Percentiles rank a stretch among this genome's conserved stretches.
Evolutionary conservation across 2,888 invertebrate species (phyloP).

Genomic region (Pemphredon lugubris): DNA sequence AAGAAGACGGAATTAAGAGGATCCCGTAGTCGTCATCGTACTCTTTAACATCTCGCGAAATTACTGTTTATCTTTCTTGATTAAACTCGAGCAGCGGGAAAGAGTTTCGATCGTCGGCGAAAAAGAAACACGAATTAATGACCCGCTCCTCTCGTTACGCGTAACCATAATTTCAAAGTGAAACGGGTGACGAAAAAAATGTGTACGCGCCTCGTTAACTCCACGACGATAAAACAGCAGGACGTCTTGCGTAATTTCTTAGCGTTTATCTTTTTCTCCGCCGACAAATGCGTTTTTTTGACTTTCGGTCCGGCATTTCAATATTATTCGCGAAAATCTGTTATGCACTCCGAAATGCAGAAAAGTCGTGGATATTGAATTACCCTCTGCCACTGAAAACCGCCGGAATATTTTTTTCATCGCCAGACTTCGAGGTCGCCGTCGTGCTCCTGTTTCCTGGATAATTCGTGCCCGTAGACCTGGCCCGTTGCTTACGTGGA

Average conservation of each 20-base stretch:
- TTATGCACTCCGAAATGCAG: neutral
- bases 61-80: constrained; percentile 62
- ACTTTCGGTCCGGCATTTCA: too few relatives aligned
- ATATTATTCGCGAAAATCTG: neutral
- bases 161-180: too few relatives aligned
- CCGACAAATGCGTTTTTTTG: too few relatives aligned
- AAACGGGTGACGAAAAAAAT: too few relatives aligned
- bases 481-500: constrained; percentile 12
- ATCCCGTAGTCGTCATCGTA: constrained; percentile 21
- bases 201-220: too few relatives aligned
- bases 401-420: neutral
- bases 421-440: neutral
- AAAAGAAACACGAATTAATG: constrained; percentile 4
- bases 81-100: constrained; percentile 56
- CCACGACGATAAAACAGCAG: too few relatives aligned
- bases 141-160: neutral
- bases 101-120: constrained; percentile 18
- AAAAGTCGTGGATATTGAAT: constrained; percentile 21
- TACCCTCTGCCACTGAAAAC: neutral
- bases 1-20: constrained; percentile 2
- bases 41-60: constrained; percentile 22
- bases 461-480: constrained; percentile 11
- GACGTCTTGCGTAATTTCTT: too few relatives aligned
- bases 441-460: neutral
- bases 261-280: too few relatives aligned